These are phyloP conservation scores for Heliocidaris erythrogramma DNA, from an alignment of 35 echinoderm and acorn worm species.

Conservation along the genomic window DNA sequence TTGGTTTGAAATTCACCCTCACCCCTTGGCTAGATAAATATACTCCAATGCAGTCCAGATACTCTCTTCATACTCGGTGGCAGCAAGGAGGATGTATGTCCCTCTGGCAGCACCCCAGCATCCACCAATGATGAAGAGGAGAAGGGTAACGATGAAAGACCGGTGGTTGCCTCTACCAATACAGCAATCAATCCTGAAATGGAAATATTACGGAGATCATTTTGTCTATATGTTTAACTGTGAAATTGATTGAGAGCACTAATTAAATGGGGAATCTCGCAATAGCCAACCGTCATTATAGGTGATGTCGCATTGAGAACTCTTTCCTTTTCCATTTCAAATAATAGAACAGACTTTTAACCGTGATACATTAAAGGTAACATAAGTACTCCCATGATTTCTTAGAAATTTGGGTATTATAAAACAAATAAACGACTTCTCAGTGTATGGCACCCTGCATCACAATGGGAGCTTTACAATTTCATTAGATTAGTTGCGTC, in stretches of 20 bases:
- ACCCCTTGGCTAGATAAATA: neutral
- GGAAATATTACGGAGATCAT: neutral
- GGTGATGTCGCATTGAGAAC: neutral
- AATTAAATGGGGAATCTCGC: neutral
- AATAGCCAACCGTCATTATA: neutral
- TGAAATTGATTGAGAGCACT: neutral
- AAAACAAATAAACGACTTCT: too few relatives aligned
- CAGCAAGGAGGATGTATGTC: slow-evolving; percentile 42
- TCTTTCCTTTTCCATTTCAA: neutral
- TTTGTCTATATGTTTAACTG: neutral
- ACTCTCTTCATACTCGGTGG: neutral
- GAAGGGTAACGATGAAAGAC: slow-evolving; percentile 73
- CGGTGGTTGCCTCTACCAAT: slow-evolving; percentile 87
- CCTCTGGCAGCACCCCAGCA: slow-evolving; percentile 58
- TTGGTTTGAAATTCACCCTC: neutral
- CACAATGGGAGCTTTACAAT: too few relatives aligned
- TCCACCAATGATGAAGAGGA: slow-evolving; percentile 76
- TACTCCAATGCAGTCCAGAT: neutral
- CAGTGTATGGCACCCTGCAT: too few relatives aligned
- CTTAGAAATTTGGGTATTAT: too few relatives aligned
- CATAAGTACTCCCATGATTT: too few relatives aligned
- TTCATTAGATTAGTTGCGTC: too few relatives aligned
- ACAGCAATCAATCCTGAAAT: slow-evolving; percentile 90
- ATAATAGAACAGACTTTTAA: too few relatives aligned
- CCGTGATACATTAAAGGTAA: too few relatives aligned